A percentile compares a stretch with the other conserved stretches of the same genome.
Conservation (phyloP, 2,888 invertebrate genomes). For the Diaphora mendica region DNA sequence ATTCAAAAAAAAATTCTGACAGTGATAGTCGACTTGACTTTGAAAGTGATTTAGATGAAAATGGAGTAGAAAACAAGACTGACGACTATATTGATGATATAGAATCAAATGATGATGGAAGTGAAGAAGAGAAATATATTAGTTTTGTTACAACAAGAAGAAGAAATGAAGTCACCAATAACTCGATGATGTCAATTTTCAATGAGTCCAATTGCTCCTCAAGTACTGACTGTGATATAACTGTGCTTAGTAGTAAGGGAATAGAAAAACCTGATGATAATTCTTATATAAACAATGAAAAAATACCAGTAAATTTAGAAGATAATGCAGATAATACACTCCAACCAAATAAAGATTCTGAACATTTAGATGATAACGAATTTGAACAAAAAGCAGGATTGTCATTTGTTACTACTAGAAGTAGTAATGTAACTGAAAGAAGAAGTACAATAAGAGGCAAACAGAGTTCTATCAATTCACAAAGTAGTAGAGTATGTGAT, state of each 20-base stretch:
- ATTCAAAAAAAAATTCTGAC: slow-evolving; percentile 30
- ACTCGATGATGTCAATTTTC: slow-evolving; percentile 64
- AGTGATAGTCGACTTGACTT: slow-evolving; percentile 1
- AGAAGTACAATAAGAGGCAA: slow-evolving; percentile 51
- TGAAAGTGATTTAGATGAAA: slow-evolving; percentile 43
- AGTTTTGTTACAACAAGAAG: slow-evolving; percentile 80
- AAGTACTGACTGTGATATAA: slow-evolving; percentile 65
- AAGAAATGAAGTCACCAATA: slow-evolving; percentile 64
- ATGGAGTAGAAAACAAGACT: slow-evolving; percentile 29
- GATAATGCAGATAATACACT: slow-evolving; percentile 10
- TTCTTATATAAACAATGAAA: slow-evolving; percentile 20
- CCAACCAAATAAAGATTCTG: slow-evolving; percentile 23
- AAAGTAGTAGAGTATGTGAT: slow-evolving; percentile 13
- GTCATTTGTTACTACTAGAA: slow-evolving; percentile 48
- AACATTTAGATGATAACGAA: slow-evolving; percentile 14
- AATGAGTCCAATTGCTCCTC: slow-evolving; percentile 63
- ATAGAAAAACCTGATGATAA: slow-evolving; percentile 15
- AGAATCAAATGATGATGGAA: slow-evolving; percentile 33
- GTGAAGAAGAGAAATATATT: slow-evolving; percentile 58
- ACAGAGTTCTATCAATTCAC: slow-evolving; percentile 33
- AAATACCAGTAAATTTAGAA: slow-evolving; percentile 20
- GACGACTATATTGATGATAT: neutral
- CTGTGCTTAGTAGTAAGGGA: slow-evolving; percentile 58
- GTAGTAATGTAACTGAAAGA: slow-evolving; percentile 39
- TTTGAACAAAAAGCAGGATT: slow-evolving; percentile 26